These are phyloP conservation scores for Synodontis membranacea DNA, from an alignment of 2,113 vertebrate genomes.

Conservation along the genomic window DNA sequence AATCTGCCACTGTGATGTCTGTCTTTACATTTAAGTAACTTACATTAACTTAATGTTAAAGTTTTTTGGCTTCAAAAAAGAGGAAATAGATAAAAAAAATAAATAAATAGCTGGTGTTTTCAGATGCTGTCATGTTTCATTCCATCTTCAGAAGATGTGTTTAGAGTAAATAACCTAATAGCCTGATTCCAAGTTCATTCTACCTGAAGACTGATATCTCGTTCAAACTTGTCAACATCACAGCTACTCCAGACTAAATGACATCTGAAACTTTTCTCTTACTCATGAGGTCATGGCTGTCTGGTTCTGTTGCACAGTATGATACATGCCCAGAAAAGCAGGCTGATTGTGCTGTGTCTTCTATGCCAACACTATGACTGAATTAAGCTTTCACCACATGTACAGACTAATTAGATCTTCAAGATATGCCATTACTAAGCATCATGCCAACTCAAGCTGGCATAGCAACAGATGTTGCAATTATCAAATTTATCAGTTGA, in stretches of 20 bases:
- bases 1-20: not conserved
- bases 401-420: constrained; percentile 48
- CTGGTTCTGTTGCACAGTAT: constrained; percentile 3
- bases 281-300: constrained; percentile 14
- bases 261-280: constrained; percentile 7
- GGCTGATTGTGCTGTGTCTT: constrained; percentile 22
- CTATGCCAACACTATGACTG: constrained; percentile 35
- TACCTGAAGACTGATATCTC: not conserved
- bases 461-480: not conserved
- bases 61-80: not conserved
- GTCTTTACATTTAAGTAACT: not conserved
- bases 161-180: not conserved
- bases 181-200: not conserved
- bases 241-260: constrained; percentile 20
- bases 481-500: not conserved
- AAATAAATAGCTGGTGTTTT: not conserved
- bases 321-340: constrained; percentile 3
- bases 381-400: constrained; percentile 28
- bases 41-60: not conserved
- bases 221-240: not conserved
- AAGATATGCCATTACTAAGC: constrained; percentile 44
- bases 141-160: not conserved
- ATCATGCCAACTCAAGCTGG: not conserved
- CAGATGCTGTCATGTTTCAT: not conserved
- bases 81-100: not conserved